Base-by-base conservation (phyloP, 2,797 vertebrate genomes). In the Taeniopygia guttata region DNA sequence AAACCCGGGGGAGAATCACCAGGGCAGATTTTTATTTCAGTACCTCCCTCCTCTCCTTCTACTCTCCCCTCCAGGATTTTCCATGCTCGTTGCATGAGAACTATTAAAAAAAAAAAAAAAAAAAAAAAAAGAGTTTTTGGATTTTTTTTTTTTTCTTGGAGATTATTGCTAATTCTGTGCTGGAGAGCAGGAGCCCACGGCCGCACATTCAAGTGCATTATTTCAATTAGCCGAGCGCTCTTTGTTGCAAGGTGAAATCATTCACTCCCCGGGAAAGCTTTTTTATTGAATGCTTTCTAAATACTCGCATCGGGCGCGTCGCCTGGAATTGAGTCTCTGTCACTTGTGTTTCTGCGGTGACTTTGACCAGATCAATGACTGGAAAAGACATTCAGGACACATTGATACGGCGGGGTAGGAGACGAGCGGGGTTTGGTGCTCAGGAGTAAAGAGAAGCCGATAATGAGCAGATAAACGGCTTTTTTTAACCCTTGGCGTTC, bases 341-440 rank as follows among this genome's bases (percentile, higher is more conserved):
- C 95, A 95, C 90, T 64, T 79, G 91, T 68, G 16, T 87, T 96
- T 90, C 95, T 52, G 87, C 89, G 54, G 90, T 96, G 96, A 94
- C 95, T 96, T 94, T 96, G 91, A 96, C 7, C 94, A 32, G 93
- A 94, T 97, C 95, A 90, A 96, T 96, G 95, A 64, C 95, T 93
- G 93, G 82, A 67, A 94, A 95, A 96, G 95, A 89, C 94, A 30
- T 80, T 74, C 77, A 87, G 94, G 94, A 88, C 87, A 56, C 94
- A 76, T 80, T 51, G 91, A 89, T 84, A 52, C 46, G 23, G 80
- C 60, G 83, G 89, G 87, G 29, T 20, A 21, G 89, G 9, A 83
- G 88, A 2, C 54, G 9, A 93, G 87, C 64, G 11, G 59, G 59
- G 2, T 78, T 90, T 45, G 94, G 85, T n/a, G 34, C 83, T 91